A percentile compares a stretch with the other conserved stretches of the same genome.
Conservation (phyloP, 2,113 vertebrate genomes). For the Otocyon megalotis region DNA sequence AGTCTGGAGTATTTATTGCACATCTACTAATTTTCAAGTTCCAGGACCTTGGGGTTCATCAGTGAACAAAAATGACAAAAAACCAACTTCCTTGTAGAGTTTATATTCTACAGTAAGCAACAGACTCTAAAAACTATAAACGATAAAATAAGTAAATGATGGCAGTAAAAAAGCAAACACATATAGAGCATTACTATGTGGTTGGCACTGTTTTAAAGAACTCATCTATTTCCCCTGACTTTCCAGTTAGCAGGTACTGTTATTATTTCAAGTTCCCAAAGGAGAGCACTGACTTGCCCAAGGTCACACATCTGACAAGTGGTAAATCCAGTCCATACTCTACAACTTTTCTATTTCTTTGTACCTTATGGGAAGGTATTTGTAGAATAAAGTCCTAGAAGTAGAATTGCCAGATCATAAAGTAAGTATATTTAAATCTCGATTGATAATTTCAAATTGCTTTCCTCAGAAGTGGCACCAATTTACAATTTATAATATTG, state of each 20-base stretch:
- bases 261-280: background rate
- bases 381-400: background rate
- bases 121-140: background rate
- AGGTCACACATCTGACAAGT: background rate
- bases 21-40: background rate
- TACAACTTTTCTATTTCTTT: background rate
- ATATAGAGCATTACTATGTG: background rate
- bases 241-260: background rate
- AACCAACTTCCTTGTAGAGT: background rate
- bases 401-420: background rate
- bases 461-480: background rate
- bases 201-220: background rate
- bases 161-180: background rate
- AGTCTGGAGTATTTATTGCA: background rate
- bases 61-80: background rate
- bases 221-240: background rate
- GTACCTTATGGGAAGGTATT: background rate
- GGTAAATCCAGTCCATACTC: background rate
- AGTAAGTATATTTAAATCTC: background rate
- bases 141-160: background rate
- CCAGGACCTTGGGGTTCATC: background rate
- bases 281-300: background rate
- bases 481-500: background rate
- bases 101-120: background rate
- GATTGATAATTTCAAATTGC: background rate